phyloP scores from a whole-genome alignment of 2,888 invertebrate genomes.

The Aspidapion aeneum region DNA sequence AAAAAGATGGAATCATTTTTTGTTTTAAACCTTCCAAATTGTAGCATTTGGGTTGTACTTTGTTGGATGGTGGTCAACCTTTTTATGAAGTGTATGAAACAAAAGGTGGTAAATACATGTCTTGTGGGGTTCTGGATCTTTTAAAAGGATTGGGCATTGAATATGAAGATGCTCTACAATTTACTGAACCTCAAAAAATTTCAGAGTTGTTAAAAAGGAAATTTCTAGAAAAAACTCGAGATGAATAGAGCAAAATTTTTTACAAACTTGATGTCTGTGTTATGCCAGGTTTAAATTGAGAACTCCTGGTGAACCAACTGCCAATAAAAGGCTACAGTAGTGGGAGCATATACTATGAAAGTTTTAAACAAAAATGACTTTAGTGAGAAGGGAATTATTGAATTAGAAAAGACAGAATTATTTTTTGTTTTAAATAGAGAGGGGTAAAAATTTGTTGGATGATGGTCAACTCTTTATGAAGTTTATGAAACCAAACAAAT shows the following conservation, averaged over 20 bases:
- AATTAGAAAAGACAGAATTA: slow-evolving; percentile 47
- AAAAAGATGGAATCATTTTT: slow-evolving; percentile 43
- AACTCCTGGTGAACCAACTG: slow-evolving; percentile 63
- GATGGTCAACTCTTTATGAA: too few species aligned
- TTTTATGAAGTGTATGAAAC: slow-evolving; percentile 91
- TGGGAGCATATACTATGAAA: slow-evolving; percentile 69
- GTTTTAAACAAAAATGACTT: slow-evolving; percentile 65
- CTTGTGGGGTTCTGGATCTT: slow-evolving; percentile 92
- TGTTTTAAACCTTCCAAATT: slow-evolving; percentile 33
- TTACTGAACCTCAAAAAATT: slow-evolving; percentile 52
- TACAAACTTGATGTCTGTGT: slow-evolving; percentile 88
- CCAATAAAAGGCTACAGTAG: slow-evolving; percentile 41
- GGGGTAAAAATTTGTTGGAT: too few species aligned
- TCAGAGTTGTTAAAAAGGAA: slow-evolving; percentile 57
- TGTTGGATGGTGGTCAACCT: slow-evolving; percentile 81
- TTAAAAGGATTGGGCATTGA: slow-evolving; percentile 64
- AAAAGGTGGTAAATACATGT: slow-evolving; percentile 88
- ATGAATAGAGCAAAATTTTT: slow-evolving; percentile 84
- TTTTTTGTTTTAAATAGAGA: too few species aligned
- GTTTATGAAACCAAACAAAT: too few species aligned
- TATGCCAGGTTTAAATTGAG: slow-evolving; percentile 79
- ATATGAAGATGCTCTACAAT: slow-evolving; percentile 60
- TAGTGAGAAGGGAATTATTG: slow-evolving; percentile 52
- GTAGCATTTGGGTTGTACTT: too few species aligned
- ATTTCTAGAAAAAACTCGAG: slow-evolving; percentile 75